Evolutionary conservation across 2,797 vertebrate species (phyloP).

Genomic region (Menidia menidia): DNA sequence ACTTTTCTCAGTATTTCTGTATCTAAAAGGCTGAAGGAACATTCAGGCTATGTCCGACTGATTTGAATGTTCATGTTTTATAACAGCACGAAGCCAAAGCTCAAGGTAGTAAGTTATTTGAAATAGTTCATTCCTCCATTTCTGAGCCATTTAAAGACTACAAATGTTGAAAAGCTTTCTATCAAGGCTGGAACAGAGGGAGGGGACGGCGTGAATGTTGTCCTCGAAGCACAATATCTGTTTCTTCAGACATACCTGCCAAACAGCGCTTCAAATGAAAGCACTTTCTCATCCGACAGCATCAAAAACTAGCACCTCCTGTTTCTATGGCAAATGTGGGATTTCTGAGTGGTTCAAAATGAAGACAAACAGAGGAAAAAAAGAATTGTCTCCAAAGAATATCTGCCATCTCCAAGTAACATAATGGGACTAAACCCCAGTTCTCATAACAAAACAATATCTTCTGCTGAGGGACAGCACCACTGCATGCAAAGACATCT

Average conservation of each 20-base stretch:
- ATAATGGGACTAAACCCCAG: constrained; percentile 48
- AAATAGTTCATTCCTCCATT: constrained; percentile 43
- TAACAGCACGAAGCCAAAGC: constrained; percentile 1
- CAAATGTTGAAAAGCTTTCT: constrained; percentile 57
- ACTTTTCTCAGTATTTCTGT: constrained; percentile 10
- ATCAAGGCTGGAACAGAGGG: constrained; percentile 53
- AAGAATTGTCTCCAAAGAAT: constrained; percentile 52
- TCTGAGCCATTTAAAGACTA: constrained; percentile 36
- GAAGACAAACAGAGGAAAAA: constrained; percentile 57
- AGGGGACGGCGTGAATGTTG: constrained; percentile 66
- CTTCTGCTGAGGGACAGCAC: constrained; percentile 39
- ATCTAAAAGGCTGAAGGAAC: constrained; percentile 3
- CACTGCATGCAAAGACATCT: constrained; percentile 37
- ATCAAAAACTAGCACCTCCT: constrained; percentile 58
- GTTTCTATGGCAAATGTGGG: constrained; percentile 62
- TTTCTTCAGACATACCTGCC: constrained; percentile 74
- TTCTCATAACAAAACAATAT: constrained; percentile 53
- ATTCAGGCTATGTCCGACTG: background rate
- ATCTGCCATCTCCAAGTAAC: constrained; percentile 55
- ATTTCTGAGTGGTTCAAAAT: constrained; percentile 55
- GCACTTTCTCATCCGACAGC: constrained; percentile 49
- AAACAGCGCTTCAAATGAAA: constrained; percentile 68
- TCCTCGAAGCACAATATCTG: constrained; percentile 63
- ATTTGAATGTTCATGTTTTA: background rate
- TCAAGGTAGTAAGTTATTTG: constrained; percentile 23